phyloP scores from a whole-genome alignment of 2,797 vertebrate genomes.

The Lophius americanus region DNA sequence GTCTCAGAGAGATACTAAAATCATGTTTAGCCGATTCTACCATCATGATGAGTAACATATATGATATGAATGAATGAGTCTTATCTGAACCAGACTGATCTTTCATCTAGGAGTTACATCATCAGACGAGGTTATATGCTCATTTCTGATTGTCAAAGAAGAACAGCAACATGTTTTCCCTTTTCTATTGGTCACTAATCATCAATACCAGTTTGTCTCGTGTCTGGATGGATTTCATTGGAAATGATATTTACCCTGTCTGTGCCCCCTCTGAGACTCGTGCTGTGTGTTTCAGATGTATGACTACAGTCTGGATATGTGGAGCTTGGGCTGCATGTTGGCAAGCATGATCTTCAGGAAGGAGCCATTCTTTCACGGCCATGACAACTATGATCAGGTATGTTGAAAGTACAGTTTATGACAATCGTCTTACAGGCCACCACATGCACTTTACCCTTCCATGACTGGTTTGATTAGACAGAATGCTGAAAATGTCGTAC shows the following conservation, averaged over 20 bases:
- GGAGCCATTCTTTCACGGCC: slow-evolving; percentile 98
- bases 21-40: neutral
- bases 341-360: slow-evolving; percentile 99
- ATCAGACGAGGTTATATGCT: neutral
- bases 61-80: too few relatives aligned
- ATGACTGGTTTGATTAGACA: neutral
- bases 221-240: neutral
- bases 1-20: neutral
- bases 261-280: neutral
- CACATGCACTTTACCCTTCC: neutral
- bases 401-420: neutral
- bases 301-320: slow-evolving; percentile 98
- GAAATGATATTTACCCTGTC: neutral
- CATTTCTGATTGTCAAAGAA: neutral
- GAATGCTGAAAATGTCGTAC: neutral
- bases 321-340: slow-evolving; percentile 98
- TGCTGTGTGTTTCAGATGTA: slow-evolving; percentile 86
- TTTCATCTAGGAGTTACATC: neutral
- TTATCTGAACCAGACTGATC: neutral
- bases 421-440: too few relatives aligned
- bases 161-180: neutral
- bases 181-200: neutral
- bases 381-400: slow-evolving; percentile 98
- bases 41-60: neutral
- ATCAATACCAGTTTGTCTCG: neutral